Conservation (phyloP, 2,888 invertebrate species). For the Polia nebulosa region DNA sequence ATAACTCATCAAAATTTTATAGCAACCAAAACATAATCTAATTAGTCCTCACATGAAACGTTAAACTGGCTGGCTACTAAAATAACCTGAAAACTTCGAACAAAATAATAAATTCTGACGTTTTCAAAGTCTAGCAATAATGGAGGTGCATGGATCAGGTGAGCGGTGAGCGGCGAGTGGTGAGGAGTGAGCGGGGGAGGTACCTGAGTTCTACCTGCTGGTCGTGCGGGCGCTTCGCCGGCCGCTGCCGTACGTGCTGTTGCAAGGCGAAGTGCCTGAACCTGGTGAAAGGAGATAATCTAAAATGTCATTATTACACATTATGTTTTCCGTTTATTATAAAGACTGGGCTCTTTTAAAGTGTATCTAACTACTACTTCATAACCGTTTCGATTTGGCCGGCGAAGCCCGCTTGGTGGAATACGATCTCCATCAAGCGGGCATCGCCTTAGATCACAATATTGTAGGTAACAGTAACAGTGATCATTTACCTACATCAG, state of each 20-base stretch:
- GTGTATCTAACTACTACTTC: too few relatives aligned
- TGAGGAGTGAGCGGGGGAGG: conserved; percentile 85
- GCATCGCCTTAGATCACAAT: too few relatives aligned
- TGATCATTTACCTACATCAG: too few relatives aligned
- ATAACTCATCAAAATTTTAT: background rate
- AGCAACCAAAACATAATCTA: conserved; percentile 12
- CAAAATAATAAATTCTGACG: background rate
- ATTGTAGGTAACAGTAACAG: too few relatives aligned
- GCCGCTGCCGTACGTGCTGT: conserved; percentile 87
- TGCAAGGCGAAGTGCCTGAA: conserved; percentile 86
- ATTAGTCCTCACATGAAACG: background rate
- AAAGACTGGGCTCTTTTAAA: too few relatives aligned
- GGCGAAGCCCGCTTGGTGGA: too few relatives aligned
- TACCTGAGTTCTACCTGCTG: conserved; percentile 91
- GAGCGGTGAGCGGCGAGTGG: conserved; percentile 63
- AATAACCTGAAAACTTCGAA: background rate
- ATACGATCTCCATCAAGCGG: too few relatives aligned
- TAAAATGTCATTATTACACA: background rate
- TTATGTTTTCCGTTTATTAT: too few relatives aligned
- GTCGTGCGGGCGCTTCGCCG: conserved; percentile 88
- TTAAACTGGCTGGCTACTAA: background rate
- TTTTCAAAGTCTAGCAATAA: conserved; percentile 16
- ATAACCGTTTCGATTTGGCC: too few relatives aligned
- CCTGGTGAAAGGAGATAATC: conserved; percentile 69
- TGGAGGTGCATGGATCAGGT: conserved; percentile 65